These are phyloP conservation scores for Drosophila takahashii DNA, from an alignment of 1,140 invertebrate species.

Conservation along the genomic window DNA sequence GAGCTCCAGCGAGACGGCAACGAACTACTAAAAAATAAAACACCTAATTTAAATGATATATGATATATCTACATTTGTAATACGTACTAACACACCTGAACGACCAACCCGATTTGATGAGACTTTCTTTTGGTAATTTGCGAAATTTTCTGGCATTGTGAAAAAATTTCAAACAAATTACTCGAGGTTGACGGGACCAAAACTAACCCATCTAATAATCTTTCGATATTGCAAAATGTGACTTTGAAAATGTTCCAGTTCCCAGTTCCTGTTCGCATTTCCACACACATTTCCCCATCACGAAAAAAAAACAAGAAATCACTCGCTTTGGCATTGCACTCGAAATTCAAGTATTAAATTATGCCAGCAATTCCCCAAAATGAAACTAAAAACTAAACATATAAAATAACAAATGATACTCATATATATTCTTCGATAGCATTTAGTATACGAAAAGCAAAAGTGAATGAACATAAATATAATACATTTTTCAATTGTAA, in stretches of 20 bases:
- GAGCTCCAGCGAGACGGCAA: conserved; percentile 41
- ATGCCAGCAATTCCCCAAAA: conserved; percentile 53
- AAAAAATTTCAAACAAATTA: conserved; percentile 76
- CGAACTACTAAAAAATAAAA: conserved; percentile 46
- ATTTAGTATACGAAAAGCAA: conserved; percentile 54
- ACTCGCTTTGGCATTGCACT: conserved; percentile 59
- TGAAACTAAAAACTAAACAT: conserved; percentile 55
- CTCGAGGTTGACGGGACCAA: conserved; percentile 25
- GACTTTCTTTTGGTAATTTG: conserved; percentile 68
- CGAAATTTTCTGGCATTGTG: conserved; percentile 63
- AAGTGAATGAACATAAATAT: conserved; percentile 46
- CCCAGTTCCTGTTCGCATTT: conserved; percentile 60
- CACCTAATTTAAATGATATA: conserved; percentile 40
- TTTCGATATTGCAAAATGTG: conserved; percentile 43
- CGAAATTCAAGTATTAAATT: conserved; percentile 74
- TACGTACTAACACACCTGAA: conserved; percentile 36
- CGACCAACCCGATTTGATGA: conserved; percentile 25
- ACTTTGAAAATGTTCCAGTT: conserved; percentile 44
- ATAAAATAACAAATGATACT: conserved; percentile 83
- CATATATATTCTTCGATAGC: conserved; percentile 77
- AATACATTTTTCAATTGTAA: conserved; percentile 36
- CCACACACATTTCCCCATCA: conserved; percentile 26
- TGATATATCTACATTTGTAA: conserved; percentile 36
- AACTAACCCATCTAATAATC: conserved; percentile 29
- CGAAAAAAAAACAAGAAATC: not conserved